Percentiles rank a stretch among this genome's conserved stretches.
These are phyloP conservation scores for Columba livia DNA, from an alignment of 2,113 vertebrate genomes.

Conservation along the genomic window DNA sequence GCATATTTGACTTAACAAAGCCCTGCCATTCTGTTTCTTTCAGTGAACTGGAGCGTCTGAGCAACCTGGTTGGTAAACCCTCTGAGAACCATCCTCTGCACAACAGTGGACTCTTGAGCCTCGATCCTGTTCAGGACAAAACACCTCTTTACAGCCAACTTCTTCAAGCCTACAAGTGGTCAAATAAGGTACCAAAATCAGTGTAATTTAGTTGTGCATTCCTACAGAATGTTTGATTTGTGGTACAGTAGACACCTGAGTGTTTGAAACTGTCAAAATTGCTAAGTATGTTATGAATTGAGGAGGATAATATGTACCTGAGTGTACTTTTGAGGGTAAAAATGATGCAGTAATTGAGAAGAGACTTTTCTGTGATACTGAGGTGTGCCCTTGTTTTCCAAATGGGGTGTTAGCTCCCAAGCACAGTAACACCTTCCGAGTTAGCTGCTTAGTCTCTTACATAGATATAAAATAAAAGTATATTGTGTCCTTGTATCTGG, in stretches of 20 bases:
- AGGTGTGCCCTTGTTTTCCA: background rate
- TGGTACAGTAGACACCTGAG: too few species aligned
- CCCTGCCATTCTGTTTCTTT: conserved; percentile 34
- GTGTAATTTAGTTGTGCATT: background rate
- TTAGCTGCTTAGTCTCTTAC: background rate
- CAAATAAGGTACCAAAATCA: conserved; percentile 88
- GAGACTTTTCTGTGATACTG: background rate
- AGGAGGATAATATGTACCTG: background rate
- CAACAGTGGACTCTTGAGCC: conserved; percentile 92
- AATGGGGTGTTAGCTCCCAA: background rate
- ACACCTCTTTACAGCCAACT: conserved; percentile 97
- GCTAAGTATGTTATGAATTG: background rate
- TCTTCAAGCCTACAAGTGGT: conserved; percentile 98
- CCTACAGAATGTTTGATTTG: background rate
- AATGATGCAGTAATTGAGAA: background rate
- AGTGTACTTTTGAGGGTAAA: background rate
- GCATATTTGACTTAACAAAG: background rate
- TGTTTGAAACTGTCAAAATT: background rate
- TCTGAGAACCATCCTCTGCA: conserved; percentile 97
- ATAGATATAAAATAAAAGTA: background rate
- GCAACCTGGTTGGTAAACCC: conserved; percentile 91
- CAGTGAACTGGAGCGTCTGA: conserved; percentile 93
- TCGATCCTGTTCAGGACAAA: conserved; percentile 98
- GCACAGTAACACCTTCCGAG: background rate
- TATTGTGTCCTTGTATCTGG: background rate